These are phyloP conservation scores for Sternotherus odoratus DNA, from an alignment of 2,797 vertebrate genomes.

Conservation along the genomic window DNA sequence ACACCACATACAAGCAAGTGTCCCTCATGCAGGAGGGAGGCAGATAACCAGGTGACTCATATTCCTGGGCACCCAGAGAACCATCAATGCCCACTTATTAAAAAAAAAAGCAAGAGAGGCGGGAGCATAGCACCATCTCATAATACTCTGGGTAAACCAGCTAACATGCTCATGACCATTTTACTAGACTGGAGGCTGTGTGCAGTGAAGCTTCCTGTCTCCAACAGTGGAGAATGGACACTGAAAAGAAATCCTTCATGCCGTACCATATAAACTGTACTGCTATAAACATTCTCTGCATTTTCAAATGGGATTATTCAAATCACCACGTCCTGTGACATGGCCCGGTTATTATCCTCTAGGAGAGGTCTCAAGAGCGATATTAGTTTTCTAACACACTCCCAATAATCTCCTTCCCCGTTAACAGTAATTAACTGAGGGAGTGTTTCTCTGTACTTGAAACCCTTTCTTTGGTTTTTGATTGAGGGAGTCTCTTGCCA, in stretches of 20 bases:
- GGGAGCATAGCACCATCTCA: not conserved
- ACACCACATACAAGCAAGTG: not conserved
- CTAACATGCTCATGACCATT: not conserved
- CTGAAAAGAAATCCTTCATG: not conserved
- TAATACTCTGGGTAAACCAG: not conserved
- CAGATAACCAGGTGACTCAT: not conserved
- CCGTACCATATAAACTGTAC: not conserved
- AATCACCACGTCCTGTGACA: not conserved
- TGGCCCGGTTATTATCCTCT: not conserved
- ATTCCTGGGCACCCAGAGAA: not conserved
- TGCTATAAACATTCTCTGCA: not conserved
- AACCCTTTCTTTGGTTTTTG: conserved; percentile 35
- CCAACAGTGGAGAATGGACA: not conserved
- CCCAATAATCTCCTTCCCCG: not conserved
- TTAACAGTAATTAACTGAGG: conserved; percentile 1
- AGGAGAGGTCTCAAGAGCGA: rapidly evolving
- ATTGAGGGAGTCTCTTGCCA: conserved; percentile 2
- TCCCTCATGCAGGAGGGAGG: not conserved
- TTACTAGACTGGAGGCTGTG: not conserved
- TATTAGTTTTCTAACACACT: not conserved
- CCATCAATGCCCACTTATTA: not conserved
- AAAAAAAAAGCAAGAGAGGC: not conserved
- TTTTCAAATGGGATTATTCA: not conserved
- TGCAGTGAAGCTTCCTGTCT: not conserved
- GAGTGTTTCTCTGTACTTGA: conserved; percentile 13